Percentiles rank a stretch among this genome's conserved stretches.
phyloP scores from a whole-genome alignment of 2,797 vertebrate genomes.

The Gallinago solitaria region DNA sequence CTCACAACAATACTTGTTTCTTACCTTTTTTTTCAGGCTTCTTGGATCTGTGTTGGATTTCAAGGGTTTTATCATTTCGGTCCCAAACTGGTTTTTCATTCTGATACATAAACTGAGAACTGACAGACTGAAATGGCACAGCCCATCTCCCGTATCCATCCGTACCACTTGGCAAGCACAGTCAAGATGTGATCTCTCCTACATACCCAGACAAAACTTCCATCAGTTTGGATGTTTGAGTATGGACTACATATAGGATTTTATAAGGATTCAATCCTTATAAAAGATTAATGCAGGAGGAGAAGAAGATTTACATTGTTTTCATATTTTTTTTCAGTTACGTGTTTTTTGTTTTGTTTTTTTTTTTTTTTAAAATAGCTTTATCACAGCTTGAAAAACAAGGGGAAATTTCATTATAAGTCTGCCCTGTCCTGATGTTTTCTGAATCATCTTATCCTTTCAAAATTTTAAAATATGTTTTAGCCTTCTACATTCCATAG shows the following conservation, averaged over 20 bases:
- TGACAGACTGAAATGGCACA: neutral
- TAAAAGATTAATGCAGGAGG: neutral
- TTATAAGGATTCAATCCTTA: neutral
- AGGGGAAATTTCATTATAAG: neutral
- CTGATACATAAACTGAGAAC: neutral
- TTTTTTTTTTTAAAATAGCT: neutral
- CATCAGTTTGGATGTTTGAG: neutral
- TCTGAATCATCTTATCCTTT: neutral
- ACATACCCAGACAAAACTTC: neutral
- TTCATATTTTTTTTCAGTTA: neutral
- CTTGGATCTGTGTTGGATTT: neutral
- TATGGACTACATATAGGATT: neutral
- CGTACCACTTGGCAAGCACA: neutral
- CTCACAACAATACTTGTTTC: neutral
- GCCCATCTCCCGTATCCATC: neutral
- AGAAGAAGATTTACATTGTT: neutral
- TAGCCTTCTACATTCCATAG: neutral
- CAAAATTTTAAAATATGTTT: neutral
- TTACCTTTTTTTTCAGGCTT: neutral
- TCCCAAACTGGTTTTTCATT: neutral
- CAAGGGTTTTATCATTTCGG: neutral
- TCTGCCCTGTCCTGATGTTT: neutral
- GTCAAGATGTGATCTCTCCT: neutral
- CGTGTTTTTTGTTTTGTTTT: neutral
- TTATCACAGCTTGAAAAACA: neutral